phyloP scores from a whole-genome alignment of 1,140 invertebrate genomes.

The Chymomyza costata region DNA sequence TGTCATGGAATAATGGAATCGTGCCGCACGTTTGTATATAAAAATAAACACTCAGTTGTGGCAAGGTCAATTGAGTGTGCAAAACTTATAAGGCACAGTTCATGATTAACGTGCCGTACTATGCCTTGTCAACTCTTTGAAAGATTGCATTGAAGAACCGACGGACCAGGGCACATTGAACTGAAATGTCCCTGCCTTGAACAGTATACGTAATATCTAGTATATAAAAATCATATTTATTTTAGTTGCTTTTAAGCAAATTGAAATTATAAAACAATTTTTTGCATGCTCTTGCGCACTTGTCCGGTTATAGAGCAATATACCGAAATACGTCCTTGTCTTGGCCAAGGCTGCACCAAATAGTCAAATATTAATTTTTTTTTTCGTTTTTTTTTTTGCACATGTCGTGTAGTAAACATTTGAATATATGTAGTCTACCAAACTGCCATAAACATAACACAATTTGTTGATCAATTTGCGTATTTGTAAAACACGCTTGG shows the following conservation, averaged over 20 bases:
- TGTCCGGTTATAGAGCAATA: conserved; percentile 37
- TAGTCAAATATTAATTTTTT: conserved; percentile 33
- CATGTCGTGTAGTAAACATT: too few species aligned
- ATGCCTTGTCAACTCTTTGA: conserved; percentile 18
- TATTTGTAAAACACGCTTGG: too few species aligned
- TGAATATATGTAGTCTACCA: too few species aligned
- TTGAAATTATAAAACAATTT: conserved; percentile 27
- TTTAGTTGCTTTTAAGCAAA: conserved; percentile 25
- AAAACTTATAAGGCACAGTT: too few species aligned
- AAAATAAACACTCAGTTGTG: conserved; percentile 35
- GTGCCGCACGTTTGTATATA: conserved; percentile 19
- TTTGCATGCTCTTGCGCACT: conserved; percentile 3
- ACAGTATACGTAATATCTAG: conserved; percentile 6
- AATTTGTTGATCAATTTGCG: too few species aligned
- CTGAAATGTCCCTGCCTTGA: conserved; percentile 35
- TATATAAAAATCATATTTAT: background rate
- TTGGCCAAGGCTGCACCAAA: conserved; percentile 38
- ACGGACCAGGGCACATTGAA: conserved; percentile 58
- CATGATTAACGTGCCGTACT: conserved; percentile 1
- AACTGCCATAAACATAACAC: too few species aligned
- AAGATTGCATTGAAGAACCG: too few species aligned
- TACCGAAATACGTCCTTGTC: conserved; percentile 49
- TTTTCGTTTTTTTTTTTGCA: conserved; percentile 27
- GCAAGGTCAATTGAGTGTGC: conserved; percentile 48
- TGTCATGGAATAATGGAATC: conserved; percentile 4